Conservation (phyloP, 2,797 vertebrate species). For the Dryobates pubescens region DNA sequence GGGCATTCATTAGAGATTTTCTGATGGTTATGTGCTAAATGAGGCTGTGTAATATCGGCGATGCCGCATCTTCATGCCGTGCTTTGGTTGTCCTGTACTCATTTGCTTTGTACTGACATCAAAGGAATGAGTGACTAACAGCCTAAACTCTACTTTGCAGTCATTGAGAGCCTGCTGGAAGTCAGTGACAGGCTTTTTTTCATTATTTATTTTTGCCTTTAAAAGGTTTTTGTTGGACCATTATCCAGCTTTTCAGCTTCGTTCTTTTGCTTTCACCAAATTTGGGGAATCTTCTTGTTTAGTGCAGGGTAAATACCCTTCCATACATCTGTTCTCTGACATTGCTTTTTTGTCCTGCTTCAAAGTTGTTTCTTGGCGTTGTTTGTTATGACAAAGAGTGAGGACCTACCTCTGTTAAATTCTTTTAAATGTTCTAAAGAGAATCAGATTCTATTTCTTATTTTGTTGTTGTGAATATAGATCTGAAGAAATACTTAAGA, state of each 20-base stretch:
- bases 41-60: background rate
- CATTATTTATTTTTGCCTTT: background rate
- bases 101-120: background rate
- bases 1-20: slow-evolving; percentile 37
- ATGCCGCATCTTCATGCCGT: background rate
- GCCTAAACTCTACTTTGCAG: background rate
- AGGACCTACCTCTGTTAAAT: slow-evolving; percentile 7
- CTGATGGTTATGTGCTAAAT: slow-evolving; percentile 12
- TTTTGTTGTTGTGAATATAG: background rate
- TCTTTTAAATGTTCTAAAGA: background rate
- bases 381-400: background rate
- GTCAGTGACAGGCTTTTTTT: background rate
- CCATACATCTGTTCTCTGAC: background rate
- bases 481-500: slow-evolving; percentile 54
- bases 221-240: background rate
- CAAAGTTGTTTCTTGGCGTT: background rate
- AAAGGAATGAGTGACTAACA: background rate
- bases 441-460: background rate
- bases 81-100: background rate
- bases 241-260: background rate
- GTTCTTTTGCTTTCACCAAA: background rate
- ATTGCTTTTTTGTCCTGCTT: background rate
- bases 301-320: background rate
- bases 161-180: background rate
- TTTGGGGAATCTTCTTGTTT: background rate